Evolutionary conservation across 2,888 invertebrate genomes (phyloP).

Genomic region (Ceratothoa steindachneri): DNA sequence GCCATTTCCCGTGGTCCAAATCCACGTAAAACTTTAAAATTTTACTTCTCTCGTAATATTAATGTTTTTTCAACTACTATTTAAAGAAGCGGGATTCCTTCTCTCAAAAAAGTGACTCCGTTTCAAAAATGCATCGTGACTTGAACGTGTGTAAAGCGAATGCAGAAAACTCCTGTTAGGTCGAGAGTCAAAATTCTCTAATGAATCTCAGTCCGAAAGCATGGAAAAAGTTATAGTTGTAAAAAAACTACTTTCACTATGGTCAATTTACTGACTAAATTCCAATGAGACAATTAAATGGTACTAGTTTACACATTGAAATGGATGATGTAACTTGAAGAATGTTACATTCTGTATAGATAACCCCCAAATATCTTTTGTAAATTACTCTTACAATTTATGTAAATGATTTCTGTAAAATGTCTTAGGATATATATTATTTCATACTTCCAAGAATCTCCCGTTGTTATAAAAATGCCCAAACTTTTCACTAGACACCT

Average conservation of each 20-base stretch:
- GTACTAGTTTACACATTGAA: not conserved
- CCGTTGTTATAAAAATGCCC: not conserved
- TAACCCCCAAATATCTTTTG: not conserved
- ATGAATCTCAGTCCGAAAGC: not conserved
- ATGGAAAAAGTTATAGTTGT: not conserved
- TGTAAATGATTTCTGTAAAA: slow-evolving; percentile 13
- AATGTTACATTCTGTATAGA: not conserved
- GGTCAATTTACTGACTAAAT: not conserved
- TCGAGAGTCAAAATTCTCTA: not conserved
- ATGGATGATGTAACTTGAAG: not conserved
- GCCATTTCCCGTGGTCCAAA: slow-evolving; percentile 10
- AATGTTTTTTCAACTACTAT: not conserved
- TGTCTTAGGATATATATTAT: not conserved
- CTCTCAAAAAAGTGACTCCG: not conserved
- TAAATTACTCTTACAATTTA: not conserved
- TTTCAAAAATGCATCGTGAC: not conserved
- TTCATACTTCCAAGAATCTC: not conserved
- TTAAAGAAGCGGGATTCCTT: not conserved
- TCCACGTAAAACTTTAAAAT: slow-evolving; percentile 7
- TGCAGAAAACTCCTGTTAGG: not conserved
- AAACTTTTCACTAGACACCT: not conserved
- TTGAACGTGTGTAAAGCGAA: not conserved
- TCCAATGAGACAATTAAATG: not conserved
- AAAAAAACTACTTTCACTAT: not conserved
- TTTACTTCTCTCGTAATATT: not conserved